Percentiles rank a stretch among this genome's conserved stretches.
These are phyloP conservation scores for Deilephila elpenor DNA, from an alignment of 2,888 invertebrate genomes.

Conservation along the genomic window DNA sequence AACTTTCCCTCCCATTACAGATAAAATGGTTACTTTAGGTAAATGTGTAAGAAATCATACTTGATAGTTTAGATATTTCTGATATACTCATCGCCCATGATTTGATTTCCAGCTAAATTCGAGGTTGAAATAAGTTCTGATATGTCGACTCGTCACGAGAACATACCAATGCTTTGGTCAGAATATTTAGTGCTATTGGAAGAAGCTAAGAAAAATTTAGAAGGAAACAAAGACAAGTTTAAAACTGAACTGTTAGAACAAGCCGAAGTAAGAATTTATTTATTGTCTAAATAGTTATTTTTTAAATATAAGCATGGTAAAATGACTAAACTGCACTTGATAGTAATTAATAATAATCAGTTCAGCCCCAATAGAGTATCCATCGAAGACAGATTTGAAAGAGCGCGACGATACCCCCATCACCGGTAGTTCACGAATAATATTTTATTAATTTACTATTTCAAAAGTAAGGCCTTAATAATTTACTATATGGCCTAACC, in stretches of 20 bases:
- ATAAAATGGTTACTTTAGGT: conserved; percentile 89
- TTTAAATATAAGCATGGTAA: too few relatives aligned
- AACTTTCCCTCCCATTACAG: conserved; percentile 90
- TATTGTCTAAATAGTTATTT: neutral
- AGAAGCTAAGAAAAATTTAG: conserved; percentile 89
- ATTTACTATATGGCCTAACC: too few relatives aligned
- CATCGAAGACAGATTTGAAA: too few relatives aligned
- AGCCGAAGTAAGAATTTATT: conserved; percentile 80
- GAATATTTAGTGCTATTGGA: conserved; percentile 88
- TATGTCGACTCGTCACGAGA: conserved; percentile 82
- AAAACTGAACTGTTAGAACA: conserved; percentile 88
- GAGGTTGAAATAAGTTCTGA: conserved; percentile 88
- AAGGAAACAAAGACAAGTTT: conserved; percentile 89
- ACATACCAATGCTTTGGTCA: conserved; percentile 87
- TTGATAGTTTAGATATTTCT: neutral
- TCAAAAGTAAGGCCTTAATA: too few relatives aligned
- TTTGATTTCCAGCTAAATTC: conserved; percentile 84
- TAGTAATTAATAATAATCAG: too few relatives aligned
- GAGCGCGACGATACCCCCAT: too few relatives aligned
- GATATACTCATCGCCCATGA: neutral
- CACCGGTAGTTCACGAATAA: too few relatives aligned
- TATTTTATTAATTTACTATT: too few relatives aligned
- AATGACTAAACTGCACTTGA: too few relatives aligned
- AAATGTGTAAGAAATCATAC: too few relatives aligned
- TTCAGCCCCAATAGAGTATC: too few relatives aligned